Evolutionary conservation across 2,888 invertebrate species (phyloP), one percentile per base, ranked within the genome.

Genomic region (Drosophila emarginata): DNA sequence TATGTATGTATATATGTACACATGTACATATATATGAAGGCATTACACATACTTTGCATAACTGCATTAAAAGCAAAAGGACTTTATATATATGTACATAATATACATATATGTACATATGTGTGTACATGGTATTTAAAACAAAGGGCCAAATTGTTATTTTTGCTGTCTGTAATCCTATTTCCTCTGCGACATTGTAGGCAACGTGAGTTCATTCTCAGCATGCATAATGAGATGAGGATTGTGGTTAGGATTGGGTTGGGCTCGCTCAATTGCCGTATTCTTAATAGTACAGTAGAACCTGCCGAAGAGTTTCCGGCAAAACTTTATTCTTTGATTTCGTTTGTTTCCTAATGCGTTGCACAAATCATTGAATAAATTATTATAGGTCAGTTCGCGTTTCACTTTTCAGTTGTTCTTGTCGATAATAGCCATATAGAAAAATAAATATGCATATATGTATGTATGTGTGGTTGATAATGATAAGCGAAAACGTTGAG

Each of bases 371-470:
- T 70, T 61, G 69, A 84, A 79, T 45, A 21, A 54, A 77, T 72
- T 83, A 83, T 83, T 80, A 83, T 84, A 83, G 83, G 83, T 83
- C 83, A 83, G 85, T 82, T 79, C 76, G 84, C 80, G 77, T 74
- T 84, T 83, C 75, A 82, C 85, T 84, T 45, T 83, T 84, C 74
- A 84, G 72, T 70, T 67, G 65, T 53, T 59, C 63, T 65, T 65
- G 69, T 61, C 63, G 78, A 78, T 77, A 72, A 66, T 68, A n/a
- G 39, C 51, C 52, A 45, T 57, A 61, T 67, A 58, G 26, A 61
- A 52, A 74, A 77, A 68, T 39, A n/a, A n/a, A 61, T 39, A 59
- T 37, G 23, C 14, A 36, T 15, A 4, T 18, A 39, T 18, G 21
- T 9, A 53, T 53, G 18, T 23, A 39, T 57, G 21, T 63, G 53